These are phyloP conservation scores for Sminthurides aquaticus DNA, from an alignment of 2,888 invertebrate genomes.

Conservation along the genomic window DNA sequence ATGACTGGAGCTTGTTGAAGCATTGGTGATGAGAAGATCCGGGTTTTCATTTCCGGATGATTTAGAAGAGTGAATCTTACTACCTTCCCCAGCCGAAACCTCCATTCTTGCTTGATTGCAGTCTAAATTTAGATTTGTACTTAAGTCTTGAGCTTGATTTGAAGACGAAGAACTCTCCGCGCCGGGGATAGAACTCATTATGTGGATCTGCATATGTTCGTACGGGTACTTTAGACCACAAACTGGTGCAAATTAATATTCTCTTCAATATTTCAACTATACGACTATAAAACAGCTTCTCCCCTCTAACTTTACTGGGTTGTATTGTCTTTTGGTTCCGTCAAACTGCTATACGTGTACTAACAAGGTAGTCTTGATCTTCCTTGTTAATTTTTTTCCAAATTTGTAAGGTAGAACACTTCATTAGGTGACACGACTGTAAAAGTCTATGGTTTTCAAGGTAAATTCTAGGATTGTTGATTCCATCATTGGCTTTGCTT, in stretches of 20 bases:
- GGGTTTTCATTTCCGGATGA: not conserved
- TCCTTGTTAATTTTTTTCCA: too few relatives aligned
- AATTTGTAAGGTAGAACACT: too few relatives aligned
- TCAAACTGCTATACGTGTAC: too few relatives aligned
- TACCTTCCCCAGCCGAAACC: not conserved
- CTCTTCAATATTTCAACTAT: too few relatives aligned
- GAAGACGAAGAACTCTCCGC: not conserved
- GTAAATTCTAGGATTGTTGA: not conserved
- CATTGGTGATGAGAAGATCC: not conserved
- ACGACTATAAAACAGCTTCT: too few relatives aligned
- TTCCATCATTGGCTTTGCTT: constrained; percentile 6
- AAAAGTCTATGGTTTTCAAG: not conserved
- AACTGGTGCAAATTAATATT: too few relatives aligned
- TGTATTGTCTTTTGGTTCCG: too few relatives aligned
- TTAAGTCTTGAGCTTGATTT: constrained; percentile 4
- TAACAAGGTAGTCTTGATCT: not conserved
- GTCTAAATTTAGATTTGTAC: not conserved
- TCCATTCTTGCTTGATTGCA: not conserved
- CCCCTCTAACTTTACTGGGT: too few relatives aligned
- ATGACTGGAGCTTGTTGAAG: not conserved
- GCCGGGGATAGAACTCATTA: not conserved
- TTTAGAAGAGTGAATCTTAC: not conserved
- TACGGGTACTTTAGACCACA: not conserved
- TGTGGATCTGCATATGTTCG: not conserved
- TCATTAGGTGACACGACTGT: constrained; percentile 5